A percentile compares a stretch with the other conserved stretches of the same genome.
phyloP scores from a whole-genome alignment of 2,797 vertebrate genomes.

The Sebastiscus albofasciatus region DNA sequence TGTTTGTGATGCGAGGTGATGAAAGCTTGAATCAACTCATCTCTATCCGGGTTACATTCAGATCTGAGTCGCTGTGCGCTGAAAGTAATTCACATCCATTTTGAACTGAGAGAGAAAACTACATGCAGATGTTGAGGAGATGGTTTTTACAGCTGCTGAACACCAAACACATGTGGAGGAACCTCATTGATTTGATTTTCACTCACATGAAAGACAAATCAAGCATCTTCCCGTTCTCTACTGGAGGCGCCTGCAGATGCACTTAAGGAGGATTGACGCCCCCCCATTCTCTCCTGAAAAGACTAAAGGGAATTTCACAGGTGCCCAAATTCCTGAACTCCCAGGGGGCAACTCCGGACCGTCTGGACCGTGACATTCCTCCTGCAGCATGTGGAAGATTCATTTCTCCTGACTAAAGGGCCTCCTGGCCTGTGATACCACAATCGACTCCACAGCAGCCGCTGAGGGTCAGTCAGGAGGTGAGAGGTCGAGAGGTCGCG shows the following conservation, averaged over 20 bases:
- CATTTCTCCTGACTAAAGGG: constrained; percentile 48
- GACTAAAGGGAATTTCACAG: constrained; percentile 62
- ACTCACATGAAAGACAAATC: background rate
- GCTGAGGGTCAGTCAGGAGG: constrained; percentile 19
- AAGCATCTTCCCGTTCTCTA: background rate
- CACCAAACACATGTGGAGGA: background rate
- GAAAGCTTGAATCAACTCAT: background rate
- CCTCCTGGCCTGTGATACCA: constrained; percentile 27
- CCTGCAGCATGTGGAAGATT: constrained; percentile 62
- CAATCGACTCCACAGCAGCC: constrained; percentile 26
- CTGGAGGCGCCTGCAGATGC: constrained; percentile 7
- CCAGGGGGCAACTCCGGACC: constrained; percentile 17
- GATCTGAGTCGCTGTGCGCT: background rate
- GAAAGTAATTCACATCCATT: background rate
- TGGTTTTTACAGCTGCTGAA: background rate
- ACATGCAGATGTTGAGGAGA: constrained; percentile 1
- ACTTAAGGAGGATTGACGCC: background rate
- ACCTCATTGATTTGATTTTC: background rate
- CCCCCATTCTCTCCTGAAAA: background rate
- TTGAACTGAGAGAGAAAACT: background rate
- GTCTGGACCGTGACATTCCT: constrained; percentile 66
- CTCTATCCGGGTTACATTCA: background rate
- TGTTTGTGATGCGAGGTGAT: background rate
- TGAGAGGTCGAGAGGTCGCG: constrained; percentile 46
- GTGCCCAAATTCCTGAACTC: constrained; percentile 61